These are phyloP conservation scores for Cyprichromis sp. DNA, from an alignment of 2,113 vertebrate species.

Conservation along the genomic window DNA sequence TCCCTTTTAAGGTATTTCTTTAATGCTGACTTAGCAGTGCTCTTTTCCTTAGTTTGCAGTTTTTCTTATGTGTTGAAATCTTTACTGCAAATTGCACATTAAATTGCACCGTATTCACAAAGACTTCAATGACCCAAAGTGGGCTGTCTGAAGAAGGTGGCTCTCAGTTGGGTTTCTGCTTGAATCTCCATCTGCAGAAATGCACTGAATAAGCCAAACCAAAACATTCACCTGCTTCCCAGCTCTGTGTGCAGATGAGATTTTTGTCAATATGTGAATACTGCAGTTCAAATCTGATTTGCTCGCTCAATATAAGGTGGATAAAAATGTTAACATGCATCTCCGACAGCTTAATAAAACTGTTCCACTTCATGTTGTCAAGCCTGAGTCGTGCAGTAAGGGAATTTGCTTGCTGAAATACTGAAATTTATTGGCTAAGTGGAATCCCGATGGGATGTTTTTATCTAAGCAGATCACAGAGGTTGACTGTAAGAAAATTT, in stretches of 20 bases:
- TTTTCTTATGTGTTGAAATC: constrained; percentile 22
- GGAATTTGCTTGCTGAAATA: neutral
- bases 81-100: constrained; percentile 29
- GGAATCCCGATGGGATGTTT: neutral
- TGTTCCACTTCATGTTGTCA: neutral
- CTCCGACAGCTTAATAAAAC: neutral
- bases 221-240: neutral
- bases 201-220: neutral
- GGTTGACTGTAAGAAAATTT: neutral
- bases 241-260: neutral
- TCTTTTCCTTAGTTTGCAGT: constrained; percentile 39
- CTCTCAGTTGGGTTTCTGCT: neutral
- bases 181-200: neutral
- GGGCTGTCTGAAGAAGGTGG: neutral
- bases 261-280: neutral
- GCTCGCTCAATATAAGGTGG: neutral
- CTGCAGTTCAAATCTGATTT: neutral
- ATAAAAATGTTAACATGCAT: neutral
- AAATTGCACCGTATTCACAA: neutral
- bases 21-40: constrained; percentile 40
- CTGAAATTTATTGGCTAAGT: neutral
- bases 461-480: neutral
- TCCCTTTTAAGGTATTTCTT: constrained; percentile 29
- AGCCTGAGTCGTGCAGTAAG: neutral
- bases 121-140: neutral